These are phyloP conservation scores for Varanus komodoensis DNA, from an alignment of 2,113 vertebrate genomes.

Conservation along the genomic window DNA sequence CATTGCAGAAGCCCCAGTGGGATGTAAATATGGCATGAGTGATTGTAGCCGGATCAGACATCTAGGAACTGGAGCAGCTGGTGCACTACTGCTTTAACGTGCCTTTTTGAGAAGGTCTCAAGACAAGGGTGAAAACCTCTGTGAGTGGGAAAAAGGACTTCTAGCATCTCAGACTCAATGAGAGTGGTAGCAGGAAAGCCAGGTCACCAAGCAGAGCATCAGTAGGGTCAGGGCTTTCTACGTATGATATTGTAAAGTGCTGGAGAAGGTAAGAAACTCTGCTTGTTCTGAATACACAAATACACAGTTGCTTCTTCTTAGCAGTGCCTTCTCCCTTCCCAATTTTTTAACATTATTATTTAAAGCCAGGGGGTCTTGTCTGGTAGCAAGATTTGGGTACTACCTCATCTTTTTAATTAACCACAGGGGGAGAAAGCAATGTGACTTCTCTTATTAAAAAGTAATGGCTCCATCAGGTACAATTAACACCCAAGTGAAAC, in stretches of 20 bases:
- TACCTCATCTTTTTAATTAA: constrained; percentile 88
- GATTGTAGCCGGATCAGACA: too few relatives aligned
- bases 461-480: constrained; percentile 89
- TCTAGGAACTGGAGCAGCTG: too few relatives aligned
- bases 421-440: constrained; percentile 78
- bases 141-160: constrained; percentile 45
- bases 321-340: constrained; percentile 28
- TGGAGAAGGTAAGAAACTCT: constrained; percentile 43
- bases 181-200: constrained; percentile 8
- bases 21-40: too few relatives aligned
- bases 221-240: constrained; percentile 53
- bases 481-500: constrained; percentile 87
- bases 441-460: constrained; percentile 79
- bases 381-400: constrained; percentile 67
- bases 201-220: neutral
- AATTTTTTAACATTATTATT: neutral
- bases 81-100: constrained; percentile 38
- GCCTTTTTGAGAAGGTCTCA: constrained; percentile 51
- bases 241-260: constrained; percentile 62
- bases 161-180: constrained; percentile 48
- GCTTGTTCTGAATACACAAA: constrained; percentile 43
- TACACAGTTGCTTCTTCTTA: constrained; percentile 52
- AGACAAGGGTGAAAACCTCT: constrained; percentile 60
- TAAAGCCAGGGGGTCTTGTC: constrained; percentile 61
- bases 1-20: too few relatives aligned